Evolutionary conservation across 2,797 vertebrate genomes (phyloP).

Genomic region (Scolopax bukidnonensis): DNA sequence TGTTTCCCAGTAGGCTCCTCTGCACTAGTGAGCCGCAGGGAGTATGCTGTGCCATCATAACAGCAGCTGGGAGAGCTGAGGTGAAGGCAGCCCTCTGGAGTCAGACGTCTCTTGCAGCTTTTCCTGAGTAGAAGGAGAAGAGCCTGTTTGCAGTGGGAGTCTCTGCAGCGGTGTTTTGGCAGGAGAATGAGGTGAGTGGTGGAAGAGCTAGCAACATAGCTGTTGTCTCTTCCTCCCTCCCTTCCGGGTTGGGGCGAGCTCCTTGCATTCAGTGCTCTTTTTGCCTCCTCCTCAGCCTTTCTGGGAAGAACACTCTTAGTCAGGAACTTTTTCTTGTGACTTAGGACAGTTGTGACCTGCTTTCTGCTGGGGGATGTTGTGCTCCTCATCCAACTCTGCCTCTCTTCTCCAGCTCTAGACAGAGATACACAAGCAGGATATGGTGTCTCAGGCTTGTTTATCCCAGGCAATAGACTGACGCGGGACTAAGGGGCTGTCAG

Average conservation of each 20-base stretch:
- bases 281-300: not conserved
- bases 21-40: not conserved
- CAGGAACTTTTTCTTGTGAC: not conserved
- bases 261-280: not conserved
- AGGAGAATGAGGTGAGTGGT: conserved; percentile 55
- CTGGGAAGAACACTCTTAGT: not conserved
- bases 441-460: conserved; percentile 25
- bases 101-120: conserved; percentile 19
- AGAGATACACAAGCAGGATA: not conserved
- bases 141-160: conserved; percentile 30
- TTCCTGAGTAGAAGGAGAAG: conserved; percentile 32
- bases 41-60: conserved; percentile 6
- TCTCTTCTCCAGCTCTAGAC: not conserved
- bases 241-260: not conserved
- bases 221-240: not conserved
- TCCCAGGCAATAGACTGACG: not conserved
- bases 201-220: not conserved
- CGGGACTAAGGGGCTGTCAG: not conserved
- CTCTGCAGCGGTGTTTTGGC: conserved; percentile 42
- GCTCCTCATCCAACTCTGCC: not conserved
- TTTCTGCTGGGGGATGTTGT: not conserved
- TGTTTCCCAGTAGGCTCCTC: conserved; percentile 65
- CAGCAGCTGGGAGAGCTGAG: conserved; percentile 41
- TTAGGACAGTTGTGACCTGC: not conserved
- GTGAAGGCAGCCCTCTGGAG: conserved; percentile 32